phyloP scores from a whole-genome alignment of 2,888 invertebrate species.

The Cheilosia scutellata region DNA sequence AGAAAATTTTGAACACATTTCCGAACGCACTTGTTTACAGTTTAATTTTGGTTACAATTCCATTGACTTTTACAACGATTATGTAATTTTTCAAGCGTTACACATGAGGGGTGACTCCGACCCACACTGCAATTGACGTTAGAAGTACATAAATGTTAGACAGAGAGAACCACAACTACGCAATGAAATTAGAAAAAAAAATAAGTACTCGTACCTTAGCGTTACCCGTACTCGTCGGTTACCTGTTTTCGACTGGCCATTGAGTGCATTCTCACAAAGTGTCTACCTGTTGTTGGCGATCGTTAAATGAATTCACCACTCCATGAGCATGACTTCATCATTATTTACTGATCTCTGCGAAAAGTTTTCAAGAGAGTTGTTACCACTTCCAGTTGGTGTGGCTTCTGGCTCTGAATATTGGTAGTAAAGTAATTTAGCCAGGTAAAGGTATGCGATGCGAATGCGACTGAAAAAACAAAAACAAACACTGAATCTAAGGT shows the following conservation, averaged over 20 bases:
- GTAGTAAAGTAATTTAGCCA: slow-evolving; percentile 5
- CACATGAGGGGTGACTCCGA: slow-evolving; percentile 52
- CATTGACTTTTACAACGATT: slow-evolving; percentile 51
- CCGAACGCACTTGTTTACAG: slow-evolving; percentile 47
- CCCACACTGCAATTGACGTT: slow-evolving; percentile 52
- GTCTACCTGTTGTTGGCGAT: slow-evolving; percentile 67
- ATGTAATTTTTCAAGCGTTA: slow-evolving; percentile 54
- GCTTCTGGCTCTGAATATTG: background rate
- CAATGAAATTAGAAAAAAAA: slow-evolving; percentile 41
- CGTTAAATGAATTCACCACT: slow-evolving; percentile 69
- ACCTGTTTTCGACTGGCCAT: slow-evolving; percentile 73
- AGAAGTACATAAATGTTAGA: slow-evolving; percentile 43
- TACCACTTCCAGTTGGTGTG: slow-evolving; percentile 34
- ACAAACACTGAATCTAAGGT: slow-evolving; percentile 32
- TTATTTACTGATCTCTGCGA: slow-evolving; percentile 70
- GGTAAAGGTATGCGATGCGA: background rate
- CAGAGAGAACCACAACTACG: slow-evolving; percentile 16
- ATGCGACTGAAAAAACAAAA: background rate
- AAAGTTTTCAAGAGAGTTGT: slow-evolving; percentile 47
- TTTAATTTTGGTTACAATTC: slow-evolving; percentile 19
- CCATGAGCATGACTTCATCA: slow-evolving; percentile 75
- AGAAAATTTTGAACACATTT: slow-evolving; percentile 23
- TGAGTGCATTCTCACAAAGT: slow-evolving; percentile 63
- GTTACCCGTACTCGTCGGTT: slow-evolving; percentile 74
- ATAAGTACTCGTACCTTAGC: slow-evolving; percentile 52